A percentile compares a stretch with the other conserved stretches of the same genome.
phyloP scores from a whole-genome alignment of 2,888 invertebrate genomes.

The Drosophila koepferae region DNA sequence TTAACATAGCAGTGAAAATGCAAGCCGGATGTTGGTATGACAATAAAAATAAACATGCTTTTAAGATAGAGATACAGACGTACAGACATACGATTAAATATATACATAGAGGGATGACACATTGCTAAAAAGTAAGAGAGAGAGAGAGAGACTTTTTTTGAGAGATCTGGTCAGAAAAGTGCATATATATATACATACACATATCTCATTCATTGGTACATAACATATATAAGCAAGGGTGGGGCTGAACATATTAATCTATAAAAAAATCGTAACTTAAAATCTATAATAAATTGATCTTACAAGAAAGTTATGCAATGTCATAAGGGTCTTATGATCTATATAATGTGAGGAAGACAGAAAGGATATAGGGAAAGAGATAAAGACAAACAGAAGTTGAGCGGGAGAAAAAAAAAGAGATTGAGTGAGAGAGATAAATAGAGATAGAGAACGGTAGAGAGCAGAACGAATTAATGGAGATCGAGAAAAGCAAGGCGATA shows the following conservation, averaged over 20 bases:
- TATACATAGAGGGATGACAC: not conserved
- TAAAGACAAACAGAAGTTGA: too few species aligned
- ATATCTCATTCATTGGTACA: not conserved
- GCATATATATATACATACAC: too few species aligned
- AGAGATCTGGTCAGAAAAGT: not conserved
- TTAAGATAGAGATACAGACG: not conserved
- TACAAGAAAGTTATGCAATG: not conserved
- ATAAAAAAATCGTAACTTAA: not conserved
- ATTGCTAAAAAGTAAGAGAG: not conserved
- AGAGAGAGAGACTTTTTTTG: too few species aligned
- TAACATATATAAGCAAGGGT: not conserved
- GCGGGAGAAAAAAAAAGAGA: too few species aligned
- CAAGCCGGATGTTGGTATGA: constrained; percentile 46
- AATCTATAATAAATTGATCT: not conserved
- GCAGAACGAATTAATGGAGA: too few species aligned
- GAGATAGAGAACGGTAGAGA: too few species aligned
- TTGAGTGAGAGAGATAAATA: too few species aligned
- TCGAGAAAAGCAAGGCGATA: too few species aligned
- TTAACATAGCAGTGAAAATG: constrained; percentile 45
- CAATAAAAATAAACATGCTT: constrained; percentile 32
- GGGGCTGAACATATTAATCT: not conserved
- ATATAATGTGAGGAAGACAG: too few species aligned
- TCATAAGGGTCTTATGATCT: too few species aligned
- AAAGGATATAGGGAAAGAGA: too few species aligned
- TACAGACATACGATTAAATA: not conserved